phyloP scores from a whole-genome alignment of 2,113 vertebrate species.

The Cyanocitta stelleri region DNA sequence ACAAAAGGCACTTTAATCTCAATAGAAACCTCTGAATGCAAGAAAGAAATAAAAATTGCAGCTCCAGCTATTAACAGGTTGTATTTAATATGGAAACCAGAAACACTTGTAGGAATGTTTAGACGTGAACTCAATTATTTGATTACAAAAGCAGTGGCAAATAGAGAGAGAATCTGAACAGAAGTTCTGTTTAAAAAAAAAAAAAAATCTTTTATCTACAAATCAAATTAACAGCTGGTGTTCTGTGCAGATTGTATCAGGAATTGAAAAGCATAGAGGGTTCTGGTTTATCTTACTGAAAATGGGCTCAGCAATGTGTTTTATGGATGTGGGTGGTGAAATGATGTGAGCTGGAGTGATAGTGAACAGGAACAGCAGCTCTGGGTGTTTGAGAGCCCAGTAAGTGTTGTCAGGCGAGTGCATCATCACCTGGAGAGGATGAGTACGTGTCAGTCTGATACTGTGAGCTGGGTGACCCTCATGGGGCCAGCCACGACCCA shows the following conservation, averaged over 20 bases:
- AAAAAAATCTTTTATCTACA: background rate
- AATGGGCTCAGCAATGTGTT: background rate
- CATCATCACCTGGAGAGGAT: background rate
- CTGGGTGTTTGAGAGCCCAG: background rate
- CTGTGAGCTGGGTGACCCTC: background rate
- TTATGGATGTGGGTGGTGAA: background rate
- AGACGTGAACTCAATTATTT: background rate
- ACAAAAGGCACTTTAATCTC: background rate
- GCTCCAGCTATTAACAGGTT: background rate
- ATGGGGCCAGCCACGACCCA: background rate
- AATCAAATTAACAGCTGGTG: background rate
- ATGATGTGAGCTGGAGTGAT: background rate
- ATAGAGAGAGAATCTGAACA: background rate
- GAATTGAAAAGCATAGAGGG: background rate
- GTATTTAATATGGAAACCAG: background rate
- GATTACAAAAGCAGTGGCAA: background rate
- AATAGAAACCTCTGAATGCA: background rate
- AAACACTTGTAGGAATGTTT: background rate
- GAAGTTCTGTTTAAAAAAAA: background rate
- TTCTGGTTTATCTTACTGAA: background rate
- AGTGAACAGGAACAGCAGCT: background rate
- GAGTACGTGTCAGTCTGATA: accelerated
- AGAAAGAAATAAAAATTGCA: background rate
- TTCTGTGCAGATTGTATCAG: background rate
- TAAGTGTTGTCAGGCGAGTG: background rate